phyloP scores from a whole-genome alignment of 2,888 invertebrate species.

The Watsonalla binaria region DNA sequence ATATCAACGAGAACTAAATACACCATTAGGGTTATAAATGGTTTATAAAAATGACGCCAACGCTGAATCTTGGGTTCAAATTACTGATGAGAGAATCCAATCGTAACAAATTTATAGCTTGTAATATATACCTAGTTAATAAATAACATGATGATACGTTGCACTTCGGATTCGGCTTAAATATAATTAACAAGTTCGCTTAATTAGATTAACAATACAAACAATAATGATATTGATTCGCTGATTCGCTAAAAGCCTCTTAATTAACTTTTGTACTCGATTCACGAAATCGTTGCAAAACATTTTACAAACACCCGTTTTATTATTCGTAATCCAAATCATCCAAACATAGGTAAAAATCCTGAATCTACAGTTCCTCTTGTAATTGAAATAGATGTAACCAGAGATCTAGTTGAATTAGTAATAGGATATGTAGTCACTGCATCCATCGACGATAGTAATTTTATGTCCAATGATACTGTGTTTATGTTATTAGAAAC shows the following conservation, averaged over 20 bases:
- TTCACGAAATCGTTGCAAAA: no score
- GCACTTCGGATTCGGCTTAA: no score
- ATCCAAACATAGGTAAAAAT: background rate
- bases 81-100: no score
- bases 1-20: background rate
- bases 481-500: background rate
- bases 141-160: no score
- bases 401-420: conserved; percentile 45
- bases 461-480: conserved; percentile 21
- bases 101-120: no score
- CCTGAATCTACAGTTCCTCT: conserved; percentile 27
- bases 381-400: conserved; percentile 40
- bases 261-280: no score
- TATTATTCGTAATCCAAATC: background rate
- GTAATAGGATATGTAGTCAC: conserved; percentile 53
- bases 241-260: no score
- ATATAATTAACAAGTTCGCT: no score
- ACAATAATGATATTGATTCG: no score
- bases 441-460: conserved; percentile 34
- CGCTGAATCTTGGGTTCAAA: background rate
- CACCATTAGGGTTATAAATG: no score
- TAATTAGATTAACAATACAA: no score
- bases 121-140: no score
- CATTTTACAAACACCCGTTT: background rate
- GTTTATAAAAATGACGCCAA: background rate